Base-by-base conservation (phyloP, 2,797 vertebrate genomes). In the Brotogeris chrysoptera region DNA sequence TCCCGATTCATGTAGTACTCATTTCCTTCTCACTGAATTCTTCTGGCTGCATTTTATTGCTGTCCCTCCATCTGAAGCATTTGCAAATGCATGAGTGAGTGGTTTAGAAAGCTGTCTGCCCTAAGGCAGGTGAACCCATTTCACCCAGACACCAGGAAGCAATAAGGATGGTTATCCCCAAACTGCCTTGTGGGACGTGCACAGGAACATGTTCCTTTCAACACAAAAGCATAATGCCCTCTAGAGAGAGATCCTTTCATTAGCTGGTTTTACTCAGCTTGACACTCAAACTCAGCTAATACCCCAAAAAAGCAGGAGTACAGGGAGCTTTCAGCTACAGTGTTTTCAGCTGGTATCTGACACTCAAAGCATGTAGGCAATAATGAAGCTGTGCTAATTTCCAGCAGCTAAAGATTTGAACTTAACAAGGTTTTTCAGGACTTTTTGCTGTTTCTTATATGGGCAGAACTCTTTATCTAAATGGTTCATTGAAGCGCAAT, bases 351-450 rank as follows among this genome's bases (percentile, higher is more conserved):
- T 95, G 64, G 23, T 79, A 71, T 87, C 84, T 71, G 68, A 68
- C 52, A 79, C 83, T 80, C 10, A 2, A 71, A 88, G 43, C 50
- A 55, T 55, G 63, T 47, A 47, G 78, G 38, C 32, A 82, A 77
- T 82, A 87, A 86, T 61, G 63, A 90, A 85, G 65, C 81, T 80
- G 69, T 65, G 76, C 49, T 91, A 47, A 68, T 89, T 92, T 80
- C 65, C 78, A 91, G 60, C 47, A 80, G 64, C 34, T 71, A 21
- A 52, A 39, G 27, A 25, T 52, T 21, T 86, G 68, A 53, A 49
- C 41, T 68, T 70, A 87, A 74, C 24, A 30, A 69, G 53, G 39
- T 80, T 27, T 87, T 76, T 76, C 52, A 86, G 38, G 71, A 38
- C 59, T 44, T 39, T 41, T 80, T 91, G 34, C 52, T 69, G 30